These are phyloP conservation scores for Cheilosia vulpina DNA, from an alignment of 2,888 invertebrate genomes.

Conservation along the genomic window DNA sequence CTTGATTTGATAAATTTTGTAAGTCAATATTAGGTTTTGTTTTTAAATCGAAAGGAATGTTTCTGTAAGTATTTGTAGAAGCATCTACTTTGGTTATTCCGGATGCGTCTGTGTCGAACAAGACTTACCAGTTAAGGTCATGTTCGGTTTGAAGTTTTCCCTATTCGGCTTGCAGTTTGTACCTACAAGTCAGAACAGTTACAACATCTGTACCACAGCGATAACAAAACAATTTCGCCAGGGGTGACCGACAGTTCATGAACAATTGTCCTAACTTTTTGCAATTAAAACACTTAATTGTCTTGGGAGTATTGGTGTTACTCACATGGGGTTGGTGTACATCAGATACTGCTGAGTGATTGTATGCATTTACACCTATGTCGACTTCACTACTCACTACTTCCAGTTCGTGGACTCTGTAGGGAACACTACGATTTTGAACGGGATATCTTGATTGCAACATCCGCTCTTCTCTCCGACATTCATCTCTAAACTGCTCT, in stretches of 20 bases:
- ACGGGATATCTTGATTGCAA: not conserved
- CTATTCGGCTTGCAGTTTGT: not conserved
- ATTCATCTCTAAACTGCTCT: not conserved
- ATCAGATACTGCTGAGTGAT: not conserved
- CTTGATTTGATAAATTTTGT: not conserved
- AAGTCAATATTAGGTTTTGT: not conserved
- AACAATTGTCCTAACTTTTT: conserved; percentile 1
- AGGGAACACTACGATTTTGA: conserved; percentile 1
- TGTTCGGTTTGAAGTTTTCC: conserved; percentile 8
- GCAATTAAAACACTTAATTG: not conserved
- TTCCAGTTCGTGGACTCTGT: conserved; percentile 11
- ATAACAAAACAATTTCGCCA: conserved; percentile 8
- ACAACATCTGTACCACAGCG: not conserved
- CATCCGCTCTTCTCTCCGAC: not conserved
- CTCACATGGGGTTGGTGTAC: not conserved
- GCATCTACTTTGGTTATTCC: conserved; percentile 13
- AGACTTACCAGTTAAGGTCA: not conserved
- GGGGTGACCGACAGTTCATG: not conserved
- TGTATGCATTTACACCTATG: not conserved
- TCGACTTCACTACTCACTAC: not conserved
- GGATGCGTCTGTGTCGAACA: conserved; percentile 17
- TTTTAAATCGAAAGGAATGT: not conserved
- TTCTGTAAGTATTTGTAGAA: not conserved
- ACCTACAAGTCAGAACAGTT: not conserved
- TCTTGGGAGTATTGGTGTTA: not conserved